phyloP scores from a whole-genome alignment of 2,797 vertebrate genomes.

The Sebastes taczanowskii region DNA sequence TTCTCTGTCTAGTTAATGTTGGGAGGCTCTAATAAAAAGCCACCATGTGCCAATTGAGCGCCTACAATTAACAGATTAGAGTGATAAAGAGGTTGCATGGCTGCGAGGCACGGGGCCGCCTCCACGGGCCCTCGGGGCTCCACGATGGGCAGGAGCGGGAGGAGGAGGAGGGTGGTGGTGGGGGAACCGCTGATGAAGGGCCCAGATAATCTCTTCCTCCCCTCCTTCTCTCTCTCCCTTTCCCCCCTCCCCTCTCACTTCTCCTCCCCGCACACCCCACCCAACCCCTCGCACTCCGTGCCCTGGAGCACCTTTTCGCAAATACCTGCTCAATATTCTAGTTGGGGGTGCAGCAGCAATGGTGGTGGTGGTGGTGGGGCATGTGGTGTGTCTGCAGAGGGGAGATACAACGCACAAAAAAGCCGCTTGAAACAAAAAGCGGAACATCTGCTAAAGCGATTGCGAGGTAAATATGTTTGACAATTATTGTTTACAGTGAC shows the following conservation, averaged over 20 bases:
- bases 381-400: constrained; percentile 82
- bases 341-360: constrained; percentile 68
- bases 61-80: constrained; percentile 95
- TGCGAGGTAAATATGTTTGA: constrained; percentile 91
- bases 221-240: constrained; percentile 45
- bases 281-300: constrained; percentile 77
- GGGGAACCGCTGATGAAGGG: constrained; percentile 84
- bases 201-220: constrained; percentile 86
- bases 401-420: constrained; percentile 86
- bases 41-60: constrained; percentile 89
- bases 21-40: constrained; percentile 90
- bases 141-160: constrained; percentile 69
- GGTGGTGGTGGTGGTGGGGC: constrained; percentile 57
- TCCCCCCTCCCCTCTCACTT: constrained; percentile 44
- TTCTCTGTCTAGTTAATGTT: constrained; percentile 85
- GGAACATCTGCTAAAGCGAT: constrained; percentile 91
- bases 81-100: constrained; percentile 84
- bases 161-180: constrained; percentile 45
- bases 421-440: constrained; percentile 85
- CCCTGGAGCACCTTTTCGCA: constrained; percentile 87
- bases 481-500: constrained; percentile 93
- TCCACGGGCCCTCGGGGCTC: constrained; percentile 80
- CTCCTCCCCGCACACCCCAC: constrained; percentile 50
- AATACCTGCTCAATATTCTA: constrained; percentile 91
- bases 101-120: constrained; percentile 83